Conservation (phyloP, 2,888 invertebrate genomes). For the Pemphredon lugubris region DNA sequence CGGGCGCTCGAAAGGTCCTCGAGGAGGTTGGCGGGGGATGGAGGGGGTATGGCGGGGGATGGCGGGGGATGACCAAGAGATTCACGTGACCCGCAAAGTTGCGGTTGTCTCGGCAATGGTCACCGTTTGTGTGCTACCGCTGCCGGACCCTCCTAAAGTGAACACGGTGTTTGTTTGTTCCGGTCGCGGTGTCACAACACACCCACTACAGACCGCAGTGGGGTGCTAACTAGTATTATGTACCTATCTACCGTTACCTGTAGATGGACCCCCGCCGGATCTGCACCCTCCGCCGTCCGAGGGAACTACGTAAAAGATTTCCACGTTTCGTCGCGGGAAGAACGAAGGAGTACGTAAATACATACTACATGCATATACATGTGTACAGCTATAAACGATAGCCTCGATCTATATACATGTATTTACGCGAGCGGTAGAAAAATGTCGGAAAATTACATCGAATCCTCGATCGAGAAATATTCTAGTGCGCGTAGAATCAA, state of each 20-base stretch:
- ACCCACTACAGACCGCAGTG: constrained; percentile 74
- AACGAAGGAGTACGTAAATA: too few species aligned
- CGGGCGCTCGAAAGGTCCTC: constrained; percentile 23
- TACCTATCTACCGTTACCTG: constrained; percentile 66
- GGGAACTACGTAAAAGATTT: too few species aligned
- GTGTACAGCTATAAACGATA: too few species aligned
- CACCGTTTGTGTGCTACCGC: constrained; percentile 39
- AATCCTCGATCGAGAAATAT: too few species aligned
- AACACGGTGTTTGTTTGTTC: constrained; percentile 76
- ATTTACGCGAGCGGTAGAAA: too few species aligned
- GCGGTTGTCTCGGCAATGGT: constrained; percentile 63
- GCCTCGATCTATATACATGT: too few species aligned
- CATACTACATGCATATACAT: too few species aligned
- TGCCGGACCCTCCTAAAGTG: constrained; percentile 61
- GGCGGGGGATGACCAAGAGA: constrained; percentile 26
- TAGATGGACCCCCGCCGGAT: constrained; percentile 46
- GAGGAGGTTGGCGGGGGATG: constrained; percentile 4
- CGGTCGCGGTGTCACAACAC: constrained; percentile 76
- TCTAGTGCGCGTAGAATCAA: too few species aligned
- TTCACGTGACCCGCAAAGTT: constrained; percentile 54
- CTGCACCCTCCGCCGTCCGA: too few species aligned
- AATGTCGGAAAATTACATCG: too few species aligned
- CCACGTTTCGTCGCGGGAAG: too few species aligned
- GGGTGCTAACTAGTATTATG: constrained; percentile 75
- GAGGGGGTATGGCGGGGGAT: constrained; percentile 17